Evolutionary conservation across 2,113 vertebrate genomes (phyloP).

Genomic region (Pelobates fuscus): DNA sequence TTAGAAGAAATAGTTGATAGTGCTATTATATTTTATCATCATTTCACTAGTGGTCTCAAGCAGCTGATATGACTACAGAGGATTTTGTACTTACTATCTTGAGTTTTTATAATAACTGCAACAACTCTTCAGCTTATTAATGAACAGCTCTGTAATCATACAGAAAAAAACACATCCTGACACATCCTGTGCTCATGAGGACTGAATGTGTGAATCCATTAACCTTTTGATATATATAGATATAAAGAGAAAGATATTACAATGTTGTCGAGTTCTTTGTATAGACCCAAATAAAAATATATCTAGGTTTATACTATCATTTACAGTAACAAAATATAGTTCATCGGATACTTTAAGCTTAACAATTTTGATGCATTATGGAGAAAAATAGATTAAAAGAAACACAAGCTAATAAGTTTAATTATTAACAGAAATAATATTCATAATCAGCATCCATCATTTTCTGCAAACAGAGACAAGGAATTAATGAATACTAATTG

Average conservation of each 20-base stretch:
- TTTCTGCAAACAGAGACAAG: no score
- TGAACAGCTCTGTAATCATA: constrained; percentile 9
- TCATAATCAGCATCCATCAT: no score
- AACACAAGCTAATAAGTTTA: no score
- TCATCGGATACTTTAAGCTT: no score
- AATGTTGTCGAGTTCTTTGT: no score
- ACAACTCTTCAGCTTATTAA: neutral
- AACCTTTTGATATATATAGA: neutral
- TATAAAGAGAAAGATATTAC: neutral
- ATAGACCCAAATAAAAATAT: no score
- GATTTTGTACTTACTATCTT: neutral
- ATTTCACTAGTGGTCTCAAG: neutral
- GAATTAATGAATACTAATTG: no score
- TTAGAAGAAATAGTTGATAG: neutral
- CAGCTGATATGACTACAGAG: neutral
- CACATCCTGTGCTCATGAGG: neutral
- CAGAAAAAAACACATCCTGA: neutral
- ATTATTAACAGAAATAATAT: no score
- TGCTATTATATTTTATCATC: constrained; percentile 1
- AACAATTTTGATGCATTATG: no score
- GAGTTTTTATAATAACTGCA: neutral
- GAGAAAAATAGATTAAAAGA: no score
- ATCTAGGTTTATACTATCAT: no score
- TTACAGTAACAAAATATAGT: no score
- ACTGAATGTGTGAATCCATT: neutral